Conservation (phyloP, 1,140 invertebrate genomes). For the Hypsibius dujardini region DNA sequence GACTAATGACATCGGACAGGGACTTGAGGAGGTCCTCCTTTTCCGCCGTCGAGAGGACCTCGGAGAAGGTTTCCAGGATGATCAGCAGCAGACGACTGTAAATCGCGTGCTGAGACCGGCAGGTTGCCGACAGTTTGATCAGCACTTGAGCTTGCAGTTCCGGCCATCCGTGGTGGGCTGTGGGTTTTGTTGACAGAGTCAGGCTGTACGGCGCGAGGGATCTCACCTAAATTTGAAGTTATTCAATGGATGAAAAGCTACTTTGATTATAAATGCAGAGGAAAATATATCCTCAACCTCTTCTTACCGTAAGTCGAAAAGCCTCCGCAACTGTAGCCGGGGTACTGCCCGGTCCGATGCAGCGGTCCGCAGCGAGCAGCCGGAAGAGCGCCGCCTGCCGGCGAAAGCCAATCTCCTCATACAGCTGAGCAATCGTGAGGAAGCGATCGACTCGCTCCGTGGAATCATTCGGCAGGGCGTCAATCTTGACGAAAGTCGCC, state of each 20-base stretch:
- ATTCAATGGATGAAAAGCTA: too few species aligned
- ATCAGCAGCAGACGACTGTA: neutral
- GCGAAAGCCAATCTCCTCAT: constrained; percentile 2
- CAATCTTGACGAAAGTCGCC: constrained; percentile 3
- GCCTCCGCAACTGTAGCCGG: too few species aligned
- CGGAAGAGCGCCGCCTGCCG: constrained; percentile 14
- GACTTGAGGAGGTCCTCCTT: neutral
- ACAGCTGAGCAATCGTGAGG: neutral
- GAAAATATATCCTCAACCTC: too few species aligned
- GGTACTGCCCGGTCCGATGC: neutral
- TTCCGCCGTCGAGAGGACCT: neutral
- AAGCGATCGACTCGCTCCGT: neutral
- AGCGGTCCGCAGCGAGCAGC: neutral
- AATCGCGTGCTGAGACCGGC: neutral
- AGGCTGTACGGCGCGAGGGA: neutral
- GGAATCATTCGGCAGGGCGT: neutral
- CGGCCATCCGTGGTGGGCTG: neutral
- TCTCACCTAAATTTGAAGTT: neutral
- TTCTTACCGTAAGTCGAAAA: too few species aligned
- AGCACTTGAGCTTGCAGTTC: constrained; percentile 14
- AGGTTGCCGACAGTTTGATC: neutral
- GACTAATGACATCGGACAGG: neutral
- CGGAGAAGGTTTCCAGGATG: neutral
- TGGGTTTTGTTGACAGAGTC: neutral
- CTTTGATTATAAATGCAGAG: too few species aligned